Evolutionary conservation across 2,797 vertebrate genomes (phyloP), one percentile per base, ranked within the genome.

Genomic region (Tachyglossus aculeatus): DNA sequence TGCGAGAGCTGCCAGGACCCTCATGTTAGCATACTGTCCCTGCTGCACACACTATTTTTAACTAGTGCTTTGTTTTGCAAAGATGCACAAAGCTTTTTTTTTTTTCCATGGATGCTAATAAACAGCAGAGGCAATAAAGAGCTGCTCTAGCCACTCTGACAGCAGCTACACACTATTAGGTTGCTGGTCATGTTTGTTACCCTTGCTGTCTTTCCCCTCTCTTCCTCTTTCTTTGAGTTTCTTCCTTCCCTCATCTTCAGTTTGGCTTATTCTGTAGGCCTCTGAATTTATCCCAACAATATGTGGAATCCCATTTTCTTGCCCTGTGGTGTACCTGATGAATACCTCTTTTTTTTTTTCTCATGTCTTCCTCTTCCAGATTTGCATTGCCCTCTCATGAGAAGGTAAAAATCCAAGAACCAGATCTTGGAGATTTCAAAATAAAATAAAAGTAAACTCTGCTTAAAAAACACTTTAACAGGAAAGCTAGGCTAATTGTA

Each of bases 401-500:
- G 92, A 83, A 81, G 65, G 77, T 84, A 83, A 87, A n/a, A 90
- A 92, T 85, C 87, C 85, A 82, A 90, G 88, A 90, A 91, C 78
- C 83, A 91, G 90, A 93, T 92, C 90, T 90, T 74, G 32, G 89
- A 92, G 90, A 93, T 92, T 93, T 92, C 87, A 90, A 91, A 92
- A 91, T 91, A 92, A 92, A 93, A 92, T 93, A 93, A 93, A 95
- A 95, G 91, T 92, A 92, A 90, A 89, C 91, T 90, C 84, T 90
- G 90, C 88, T 88, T 90, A 90, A 89, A 89, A 91, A 94, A 93
- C 91, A 90, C 77, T 90, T 83, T 88, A 94, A 94, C 92, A 92
- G 90, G 85, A 91, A 93, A 92, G 90, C 93, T 92, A 93, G 93
- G 96, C 92, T 92, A 94, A 95, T 94, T 95, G 95, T 94, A 95